Conservation (phyloP, 2,888 invertebrate genomes). For the Cantharis nigra region DNA sequence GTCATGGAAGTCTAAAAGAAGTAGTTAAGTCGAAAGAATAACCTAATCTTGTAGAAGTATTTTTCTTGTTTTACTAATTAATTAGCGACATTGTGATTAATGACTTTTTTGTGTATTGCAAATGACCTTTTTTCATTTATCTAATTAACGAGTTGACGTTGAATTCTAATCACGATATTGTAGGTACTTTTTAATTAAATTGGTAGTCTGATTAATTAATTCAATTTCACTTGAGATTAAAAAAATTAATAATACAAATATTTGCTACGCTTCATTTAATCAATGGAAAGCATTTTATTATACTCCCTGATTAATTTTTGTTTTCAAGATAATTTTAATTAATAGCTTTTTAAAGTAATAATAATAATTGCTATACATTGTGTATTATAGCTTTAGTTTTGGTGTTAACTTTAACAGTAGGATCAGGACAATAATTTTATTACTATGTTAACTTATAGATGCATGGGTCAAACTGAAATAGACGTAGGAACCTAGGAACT, state of each 20-base stretch:
- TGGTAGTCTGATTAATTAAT: not conserved
- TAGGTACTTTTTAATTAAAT: not conserved
- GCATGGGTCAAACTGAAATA: not conserved
- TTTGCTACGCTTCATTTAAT: not conserved
- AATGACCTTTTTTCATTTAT: not conserved
- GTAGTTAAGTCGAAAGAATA: not conserved
- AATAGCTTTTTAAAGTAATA: not conserved
- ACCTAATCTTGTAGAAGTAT: not conserved
- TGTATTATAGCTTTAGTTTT: too few species aligned
- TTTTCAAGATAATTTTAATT: not conserved
- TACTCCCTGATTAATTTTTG: not conserved
- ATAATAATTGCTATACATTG: not conserved
- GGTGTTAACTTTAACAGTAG: not conserved
- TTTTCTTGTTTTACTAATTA: not conserved
- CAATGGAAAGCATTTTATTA: not conserved
- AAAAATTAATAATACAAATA: not conserved
- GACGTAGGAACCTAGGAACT: not conserved
- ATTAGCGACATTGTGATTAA: not conserved
- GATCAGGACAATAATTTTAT: not conserved
- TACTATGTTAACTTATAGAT: not conserved
- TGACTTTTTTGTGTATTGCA: not conserved
- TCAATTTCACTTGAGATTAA: not conserved
- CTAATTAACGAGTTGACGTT: not conserved
- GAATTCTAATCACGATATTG: not conserved
- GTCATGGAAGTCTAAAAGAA: not conserved